Evolutionary conservation across 2,113 vertebrate species (phyloP).

Genomic region (Grammatotria lemairii): DNA sequence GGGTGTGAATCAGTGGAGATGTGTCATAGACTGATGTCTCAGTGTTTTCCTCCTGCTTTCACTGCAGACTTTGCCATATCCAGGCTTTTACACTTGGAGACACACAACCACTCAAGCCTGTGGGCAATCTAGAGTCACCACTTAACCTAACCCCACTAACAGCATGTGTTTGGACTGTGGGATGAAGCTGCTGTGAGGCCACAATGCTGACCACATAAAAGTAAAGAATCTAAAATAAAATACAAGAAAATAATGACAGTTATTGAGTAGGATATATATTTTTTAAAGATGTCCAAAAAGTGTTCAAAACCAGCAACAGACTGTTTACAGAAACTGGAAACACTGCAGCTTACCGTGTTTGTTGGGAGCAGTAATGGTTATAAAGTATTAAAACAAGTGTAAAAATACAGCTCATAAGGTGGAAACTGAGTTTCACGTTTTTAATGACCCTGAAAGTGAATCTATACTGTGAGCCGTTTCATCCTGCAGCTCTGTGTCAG

Average conservation of each 20-base stretch:
- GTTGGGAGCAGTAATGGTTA: background rate
- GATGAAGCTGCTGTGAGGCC: background rate
- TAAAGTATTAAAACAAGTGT: background rate
- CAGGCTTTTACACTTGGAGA: background rate
- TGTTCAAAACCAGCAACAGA: background rate
- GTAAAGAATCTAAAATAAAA: background rate
- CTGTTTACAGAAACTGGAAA: background rate
- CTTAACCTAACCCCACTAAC: background rate
- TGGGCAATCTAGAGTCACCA: background rate
- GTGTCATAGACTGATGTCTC: background rate
- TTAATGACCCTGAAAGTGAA: background rate
- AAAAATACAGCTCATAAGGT: background rate
- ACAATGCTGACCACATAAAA: background rate
- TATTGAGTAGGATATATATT: background rate
- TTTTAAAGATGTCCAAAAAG: background rate
- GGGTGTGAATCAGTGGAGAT: background rate
- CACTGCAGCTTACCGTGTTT: background rate
- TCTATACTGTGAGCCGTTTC: background rate
- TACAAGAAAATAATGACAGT: background rate
- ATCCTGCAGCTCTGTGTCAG: background rate
- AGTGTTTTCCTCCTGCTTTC: background rate
- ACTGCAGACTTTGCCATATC: background rate
- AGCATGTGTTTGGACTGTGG: background rate
- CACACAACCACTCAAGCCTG: background rate
- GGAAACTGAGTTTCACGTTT: background rate